Percentiles rank a stretch among this genome's conserved stretches.
These are phyloP conservation scores for Menura novaehollandiae DNA, from an alignment of 2,113 vertebrate species.

Conservation along the genomic window DNA sequence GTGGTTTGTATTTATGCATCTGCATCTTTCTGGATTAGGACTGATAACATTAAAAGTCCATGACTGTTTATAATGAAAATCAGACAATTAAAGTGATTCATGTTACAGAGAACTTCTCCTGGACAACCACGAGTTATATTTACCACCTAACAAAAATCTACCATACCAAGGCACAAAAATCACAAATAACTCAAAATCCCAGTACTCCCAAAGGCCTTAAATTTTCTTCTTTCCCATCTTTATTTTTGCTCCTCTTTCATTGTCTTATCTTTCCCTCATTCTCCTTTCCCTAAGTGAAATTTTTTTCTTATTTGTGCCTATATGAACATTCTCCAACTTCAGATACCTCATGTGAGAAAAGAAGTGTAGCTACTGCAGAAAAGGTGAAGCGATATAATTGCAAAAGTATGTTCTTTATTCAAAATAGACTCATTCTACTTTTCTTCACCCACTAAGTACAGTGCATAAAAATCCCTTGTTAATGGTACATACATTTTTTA, in stretches of 20 bases:
- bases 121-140: not conserved
- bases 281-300: not conserved
- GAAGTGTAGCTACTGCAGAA: not conserved
- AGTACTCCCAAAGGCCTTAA: not conserved
- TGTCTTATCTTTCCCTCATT: not conserved
- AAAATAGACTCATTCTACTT: constrained; percentile 30
- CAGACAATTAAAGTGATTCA: not conserved
- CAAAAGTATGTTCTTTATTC: constrained; percentile 29
- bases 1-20: not conserved
- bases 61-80: not conserved
- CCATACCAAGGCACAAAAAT: not conserved
- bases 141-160: not conserved
- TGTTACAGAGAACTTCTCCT: not conserved
- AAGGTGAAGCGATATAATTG: constrained; percentile 4
- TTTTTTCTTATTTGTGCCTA: not conserved
- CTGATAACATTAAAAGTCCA: not conserved
- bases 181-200: not conserved
- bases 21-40: not conserved
- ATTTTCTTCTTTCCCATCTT: not conserved
- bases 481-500: constrained; percentile 69
- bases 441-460: not conserved
- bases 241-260: not conserved
- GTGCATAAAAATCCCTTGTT: constrained; percentile 41
- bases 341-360: not conserved
- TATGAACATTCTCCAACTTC: not conserved